Conservation (phyloP, 2,797 vertebrate species). For the Xiphophorus birchmanni region DNA sequence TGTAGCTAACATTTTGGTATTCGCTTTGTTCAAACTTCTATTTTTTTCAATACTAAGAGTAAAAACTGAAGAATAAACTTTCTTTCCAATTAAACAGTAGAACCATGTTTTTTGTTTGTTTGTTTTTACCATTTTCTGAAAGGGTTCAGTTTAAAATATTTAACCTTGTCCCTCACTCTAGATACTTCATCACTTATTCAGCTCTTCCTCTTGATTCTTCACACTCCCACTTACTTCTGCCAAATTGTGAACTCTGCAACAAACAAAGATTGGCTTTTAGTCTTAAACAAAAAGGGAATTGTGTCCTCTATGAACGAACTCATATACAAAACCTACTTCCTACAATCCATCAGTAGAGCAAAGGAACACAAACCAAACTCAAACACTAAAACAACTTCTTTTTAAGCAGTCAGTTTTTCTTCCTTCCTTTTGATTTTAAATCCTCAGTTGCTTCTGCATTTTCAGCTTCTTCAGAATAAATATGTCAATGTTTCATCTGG, state of each 20-base stretch:
- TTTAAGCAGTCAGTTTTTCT: background rate
- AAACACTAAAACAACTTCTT: background rate
- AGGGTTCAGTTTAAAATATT: background rate
- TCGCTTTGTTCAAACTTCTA: no score
- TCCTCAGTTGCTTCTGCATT: background rate
- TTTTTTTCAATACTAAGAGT: background rate
- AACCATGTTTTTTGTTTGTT: background rate
- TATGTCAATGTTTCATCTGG: background rate
- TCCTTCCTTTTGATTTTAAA: background rate
- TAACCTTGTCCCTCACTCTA: background rate
- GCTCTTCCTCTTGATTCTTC: background rate
- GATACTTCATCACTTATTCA: background rate
- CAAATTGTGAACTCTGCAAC: background rate
- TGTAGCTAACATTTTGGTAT: background rate
- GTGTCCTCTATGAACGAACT: background rate
- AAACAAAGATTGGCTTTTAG: background rate
- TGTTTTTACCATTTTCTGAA: background rate
- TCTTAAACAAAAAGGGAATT: background rate
- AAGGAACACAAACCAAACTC: background rate
- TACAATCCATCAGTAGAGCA: background rate
- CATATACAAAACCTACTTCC: background rate
- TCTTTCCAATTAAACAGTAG: background rate
- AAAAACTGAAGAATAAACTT: background rate
- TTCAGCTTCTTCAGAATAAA: background rate
- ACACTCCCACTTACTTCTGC: background rate